Conservation (phyloP, 2,888 invertebrate species). For the Brachyopa scutellaris region DNA sequence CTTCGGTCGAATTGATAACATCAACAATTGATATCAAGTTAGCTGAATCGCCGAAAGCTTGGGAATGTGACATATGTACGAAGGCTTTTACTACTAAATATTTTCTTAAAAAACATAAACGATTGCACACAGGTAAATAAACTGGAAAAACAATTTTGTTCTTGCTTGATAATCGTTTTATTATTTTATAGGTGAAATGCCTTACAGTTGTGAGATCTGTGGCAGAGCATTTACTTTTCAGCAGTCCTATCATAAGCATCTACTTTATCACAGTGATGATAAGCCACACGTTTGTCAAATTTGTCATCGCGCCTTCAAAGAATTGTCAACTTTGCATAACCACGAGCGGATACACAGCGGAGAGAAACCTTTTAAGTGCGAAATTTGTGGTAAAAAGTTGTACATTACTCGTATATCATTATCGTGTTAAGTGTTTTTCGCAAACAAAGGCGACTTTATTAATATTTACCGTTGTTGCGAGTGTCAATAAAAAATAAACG, state of each 20-base stretch:
- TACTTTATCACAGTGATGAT: constrained; percentile 92
- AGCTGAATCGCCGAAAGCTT: constrained; percentile 85
- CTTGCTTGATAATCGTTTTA: not conserved
- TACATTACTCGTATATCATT: not conserved
- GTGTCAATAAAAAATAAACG: too few species aligned
- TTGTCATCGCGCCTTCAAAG: constrained; percentile 92
- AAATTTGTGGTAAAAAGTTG: constrained; percentile 87
- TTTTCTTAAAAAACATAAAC: constrained; percentile 93
- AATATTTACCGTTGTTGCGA: too few species aligned
- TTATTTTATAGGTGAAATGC: constrained; percentile 89
- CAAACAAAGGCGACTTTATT: too few species aligned
- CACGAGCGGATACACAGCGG: constrained; percentile 91
- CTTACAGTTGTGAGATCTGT: constrained; percentile 91
- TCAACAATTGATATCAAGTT: constrained; percentile 6
- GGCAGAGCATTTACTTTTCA: constrained; percentile 94
- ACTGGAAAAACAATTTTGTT: not conserved
- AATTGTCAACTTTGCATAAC: constrained; percentile 92
- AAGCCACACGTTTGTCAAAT: constrained; percentile 90
- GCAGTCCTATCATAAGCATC: constrained; percentile 94
- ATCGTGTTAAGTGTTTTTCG: too few species aligned
- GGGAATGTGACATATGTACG: constrained; percentile 92
- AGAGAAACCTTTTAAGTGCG: constrained; percentile 93
- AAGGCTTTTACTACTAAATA: constrained; percentile 95
- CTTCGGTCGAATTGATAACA: not conserved
- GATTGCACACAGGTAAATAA: constrained; percentile 89